Evolutionary conservation across 2,797 vertebrate species (phyloP).

Genomic region (Masticophis lateralis): DNA sequence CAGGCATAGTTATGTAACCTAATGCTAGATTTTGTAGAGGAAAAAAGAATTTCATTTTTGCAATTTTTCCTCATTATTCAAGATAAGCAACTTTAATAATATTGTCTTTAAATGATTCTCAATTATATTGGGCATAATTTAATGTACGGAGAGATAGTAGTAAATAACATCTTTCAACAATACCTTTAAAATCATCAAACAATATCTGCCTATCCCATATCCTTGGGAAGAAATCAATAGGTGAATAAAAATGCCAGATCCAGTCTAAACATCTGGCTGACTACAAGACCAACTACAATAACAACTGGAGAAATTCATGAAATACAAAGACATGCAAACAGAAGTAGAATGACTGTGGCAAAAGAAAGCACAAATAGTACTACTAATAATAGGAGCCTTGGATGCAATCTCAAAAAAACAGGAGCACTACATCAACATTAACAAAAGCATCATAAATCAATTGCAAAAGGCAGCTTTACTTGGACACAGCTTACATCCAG

Average conservation of each 20-base stretch:
- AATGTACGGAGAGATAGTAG: not conserved
- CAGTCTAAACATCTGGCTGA: not conserved
- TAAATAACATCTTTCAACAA: not conserved
- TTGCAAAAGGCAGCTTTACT: not conserved
- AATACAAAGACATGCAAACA: not conserved
- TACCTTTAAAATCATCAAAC: not conserved
- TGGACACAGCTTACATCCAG: not conserved
- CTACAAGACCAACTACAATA: not conserved
- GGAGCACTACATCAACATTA: not conserved
- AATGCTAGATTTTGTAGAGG: not conserved
- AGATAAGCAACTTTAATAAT: not conserved
- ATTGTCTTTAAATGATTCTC: not conserved
- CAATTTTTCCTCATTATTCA: not conserved
- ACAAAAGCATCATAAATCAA: not conserved
- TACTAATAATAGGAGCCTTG: not conserved
- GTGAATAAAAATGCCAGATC: not conserved
- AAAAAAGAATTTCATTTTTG: not conserved
- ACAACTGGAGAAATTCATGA: not conserved
- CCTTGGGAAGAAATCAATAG: not conserved
- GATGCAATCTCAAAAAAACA: not conserved
- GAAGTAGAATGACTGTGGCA: not conserved
- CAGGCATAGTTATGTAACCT: not conserved
- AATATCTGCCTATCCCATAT: not conserved
- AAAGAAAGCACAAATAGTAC: not conserved
- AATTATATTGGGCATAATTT: not conserved